Base-by-base conservation (phyloP, 2,797 vertebrate species). In the Champsocephalus esox region DNA sequence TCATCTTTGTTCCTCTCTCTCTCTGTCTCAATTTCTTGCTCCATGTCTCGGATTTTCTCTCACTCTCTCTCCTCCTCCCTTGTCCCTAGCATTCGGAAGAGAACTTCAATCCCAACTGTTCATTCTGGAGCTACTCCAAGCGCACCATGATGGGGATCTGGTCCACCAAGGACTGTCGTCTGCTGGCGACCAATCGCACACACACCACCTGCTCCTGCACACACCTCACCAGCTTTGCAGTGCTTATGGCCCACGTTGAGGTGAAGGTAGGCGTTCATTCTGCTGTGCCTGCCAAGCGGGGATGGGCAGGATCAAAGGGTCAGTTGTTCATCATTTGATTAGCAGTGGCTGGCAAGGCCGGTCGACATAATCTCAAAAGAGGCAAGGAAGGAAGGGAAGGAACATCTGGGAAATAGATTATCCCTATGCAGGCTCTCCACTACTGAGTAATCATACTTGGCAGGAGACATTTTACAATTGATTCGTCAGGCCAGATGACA, bases 81-180 rank as follows among this genome's bases (percentile, higher is more conserved):
- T 46, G 11, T 58, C 77, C 73, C 3, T 89, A 99, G 97, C 97
- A 98, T 88, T 99, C 98, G 5, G 96, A 98, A 83, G 97, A 98
- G 91, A 98, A 99, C 95, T 99, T 99, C 94, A 99, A 99, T 92
- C 98, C 98, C 3, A 99, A 99, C 92, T 99, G 98, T 93, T 99
- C 98, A 0, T 99, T 98, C 94, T 99, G 98, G 98, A 99, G 97
- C 92, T 99, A 99, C 89, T 98, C 98, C 57, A 99, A 98, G 84
- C 96, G 96, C 80, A 98, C 97, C 52, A 98, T 99, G 97, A 98
- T 93, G 5, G 98, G 98, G 56, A 96, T 97, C 86, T 99, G 98
- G 98, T 99, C 98, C 65, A 99, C 97, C 1, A 98, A 99, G 92
- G 98, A 98, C 86, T 99, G 98, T 87, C 96, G 98, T 77, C 96